phyloP scores from a whole-genome alignment of 2,113 vertebrate genomes.

The Varanus salvator region DNA sequence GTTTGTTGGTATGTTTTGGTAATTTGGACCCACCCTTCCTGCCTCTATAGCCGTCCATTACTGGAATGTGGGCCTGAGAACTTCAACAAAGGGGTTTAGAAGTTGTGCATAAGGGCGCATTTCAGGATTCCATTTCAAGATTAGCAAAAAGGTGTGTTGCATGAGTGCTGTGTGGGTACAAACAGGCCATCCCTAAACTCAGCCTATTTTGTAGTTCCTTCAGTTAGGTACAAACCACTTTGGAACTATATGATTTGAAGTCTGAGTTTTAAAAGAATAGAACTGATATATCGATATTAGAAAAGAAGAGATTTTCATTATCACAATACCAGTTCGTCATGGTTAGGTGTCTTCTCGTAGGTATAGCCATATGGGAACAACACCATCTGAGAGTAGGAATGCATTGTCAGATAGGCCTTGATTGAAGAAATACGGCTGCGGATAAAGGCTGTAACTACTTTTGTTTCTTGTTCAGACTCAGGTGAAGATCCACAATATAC shows the following conservation, averaged over 20 bases:
- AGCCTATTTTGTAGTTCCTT: no score
- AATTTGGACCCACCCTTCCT: no score
- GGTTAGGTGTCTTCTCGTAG: conserved; percentile 19
- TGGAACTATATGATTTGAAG: neutral
- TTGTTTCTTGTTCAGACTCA: conserved; percentile 63
- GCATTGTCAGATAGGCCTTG: conserved; percentile 61
- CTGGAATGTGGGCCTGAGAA: no score
- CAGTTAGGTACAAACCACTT: neutral
- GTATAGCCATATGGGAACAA: conserved; percentile 58
- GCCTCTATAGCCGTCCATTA: no score
- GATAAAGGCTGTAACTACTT: conserved; percentile 59
- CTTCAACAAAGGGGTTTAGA: no score
- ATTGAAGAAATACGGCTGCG: conserved; percentile 47
- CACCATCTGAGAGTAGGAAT: conserved; percentile 67
- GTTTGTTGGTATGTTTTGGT: no score
- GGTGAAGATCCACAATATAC: conserved; percentile 35
- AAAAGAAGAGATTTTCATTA: neutral
- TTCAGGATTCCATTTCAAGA: neutral
- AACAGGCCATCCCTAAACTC: no score
- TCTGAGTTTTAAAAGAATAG: neutral
- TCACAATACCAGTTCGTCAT: conserved; percentile 44
- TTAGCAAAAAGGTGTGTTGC: neutral
- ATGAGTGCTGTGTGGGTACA: neutral
- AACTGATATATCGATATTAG: conserved; percentile 1
- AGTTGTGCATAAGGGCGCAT: no score